Conservation (phyloP, 2,888 invertebrate genomes). For the Idaea dimidiata region DNA sequence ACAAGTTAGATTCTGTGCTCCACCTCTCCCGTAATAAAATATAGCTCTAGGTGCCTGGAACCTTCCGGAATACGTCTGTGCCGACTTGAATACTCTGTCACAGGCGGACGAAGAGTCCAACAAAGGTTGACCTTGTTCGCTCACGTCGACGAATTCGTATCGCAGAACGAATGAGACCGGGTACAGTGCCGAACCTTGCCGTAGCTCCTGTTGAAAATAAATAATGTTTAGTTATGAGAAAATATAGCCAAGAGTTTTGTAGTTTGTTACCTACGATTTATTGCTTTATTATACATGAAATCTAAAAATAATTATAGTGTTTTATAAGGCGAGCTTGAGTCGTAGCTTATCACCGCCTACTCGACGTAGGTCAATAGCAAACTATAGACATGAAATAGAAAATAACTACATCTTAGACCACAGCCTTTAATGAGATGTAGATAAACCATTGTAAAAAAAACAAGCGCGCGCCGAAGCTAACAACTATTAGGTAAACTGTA, state of each 20-base stretch:
- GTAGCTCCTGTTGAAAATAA: slow-evolving; percentile 74
- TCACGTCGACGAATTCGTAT: slow-evolving; percentile 91
- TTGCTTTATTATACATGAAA: too few species aligned
- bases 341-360: too few species aligned
- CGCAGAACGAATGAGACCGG: slow-evolving; percentile 88
- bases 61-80: slow-evolving; percentile 79
- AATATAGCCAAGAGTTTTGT: slow-evolving; percentile 2
- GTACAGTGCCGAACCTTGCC: slow-evolving; percentile 89
- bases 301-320: too few species aligned
- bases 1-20: slow-evolving; percentile 87
- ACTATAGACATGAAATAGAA: too few species aligned
- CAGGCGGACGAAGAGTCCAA: slow-evolving; percentile 82
- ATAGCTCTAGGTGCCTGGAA: slow-evolving; percentile 90
- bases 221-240: slow-evolving; percentile 7
- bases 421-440: too few species aligned
- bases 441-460: too few species aligned
- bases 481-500: too few species aligned
- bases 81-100: slow-evolving; percentile 82
- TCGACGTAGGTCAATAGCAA: too few species aligned
- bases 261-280: slow-evolving; percentile 16
- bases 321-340: too few species aligned
- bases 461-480: too few species aligned
- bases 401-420: too few species aligned
- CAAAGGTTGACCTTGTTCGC: slow-evolving; percentile 83
- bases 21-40: slow-evolving; percentile 91